Base-by-base conservation (phyloP, 2,888 invertebrate species). In the Ischnura elegans region DNA sequence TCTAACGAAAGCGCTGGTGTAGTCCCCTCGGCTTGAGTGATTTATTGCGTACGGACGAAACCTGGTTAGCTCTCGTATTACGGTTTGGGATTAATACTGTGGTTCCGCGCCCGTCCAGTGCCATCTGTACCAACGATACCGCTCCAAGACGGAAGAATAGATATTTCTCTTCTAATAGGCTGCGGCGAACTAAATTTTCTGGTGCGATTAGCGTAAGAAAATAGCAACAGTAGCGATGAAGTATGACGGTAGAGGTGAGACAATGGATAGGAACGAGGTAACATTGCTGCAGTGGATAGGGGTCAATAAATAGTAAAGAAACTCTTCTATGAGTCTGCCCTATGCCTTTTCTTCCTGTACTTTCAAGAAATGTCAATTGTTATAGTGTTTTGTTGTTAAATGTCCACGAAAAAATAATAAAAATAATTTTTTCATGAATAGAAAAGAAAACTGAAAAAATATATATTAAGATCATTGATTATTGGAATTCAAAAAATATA, bases 51-150 rank as follows among this genome's bases (percentile, higher is more conserved):
- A 29, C 29, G 76, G 76, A 13, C 76, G 76, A 76, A 76, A 76
- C 76, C 76, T 76, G 76, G 76, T 76, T 76, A 76, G 76, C 36
- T 36, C 76, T 36, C 76, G 76, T 76, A 36, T 76, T 76, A 76
- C 76, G 76, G 76, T 76, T 36, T 36, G 76, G 76, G 36, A 76
- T 76, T 76, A 76, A 76, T 76, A 76, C 76, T 76, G 76, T 36
- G 76, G 76, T 36, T 76, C 36, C 36, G 36, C 76, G 36, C 29
- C 16, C 76, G n/a, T 36, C 25, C 76, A 1, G 76, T 76, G 76
- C 76, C 76, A 76, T 76, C 76, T 76, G 76, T 61, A 36, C 36
- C 36, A 76, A 10, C 29, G 29, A 36, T 76, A 5, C 36, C 2
- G 76, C 36, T 76, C 36, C 36, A 0, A 6, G 29, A 36, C 16